Evolutionary conservation across 2,113 vertebrate species (phyloP).

Genomic region (Aythya baeri): DNA sequence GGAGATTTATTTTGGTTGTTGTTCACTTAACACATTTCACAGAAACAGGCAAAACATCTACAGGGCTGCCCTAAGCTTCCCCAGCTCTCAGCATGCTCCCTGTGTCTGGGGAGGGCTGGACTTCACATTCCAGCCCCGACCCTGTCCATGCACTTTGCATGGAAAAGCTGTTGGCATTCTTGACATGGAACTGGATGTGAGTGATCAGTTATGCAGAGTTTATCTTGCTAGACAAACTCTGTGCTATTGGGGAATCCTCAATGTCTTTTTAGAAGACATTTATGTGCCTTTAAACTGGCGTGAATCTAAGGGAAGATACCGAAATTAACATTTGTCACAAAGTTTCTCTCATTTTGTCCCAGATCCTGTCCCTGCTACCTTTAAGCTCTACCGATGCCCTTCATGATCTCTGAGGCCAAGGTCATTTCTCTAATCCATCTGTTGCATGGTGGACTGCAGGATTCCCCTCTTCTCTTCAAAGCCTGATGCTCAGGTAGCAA

Average conservation of each 20-base stretch:
- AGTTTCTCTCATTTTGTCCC: not conserved
- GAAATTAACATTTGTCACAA: not conserved
- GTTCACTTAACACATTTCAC: not conserved
- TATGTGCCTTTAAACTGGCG: not conserved
- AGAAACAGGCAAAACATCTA: not conserved
- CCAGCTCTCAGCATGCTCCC: not conserved
- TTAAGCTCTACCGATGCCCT: not conserved
- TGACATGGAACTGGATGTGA: not conserved
- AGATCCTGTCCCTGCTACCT: not conserved
- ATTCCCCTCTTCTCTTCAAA: not conserved
- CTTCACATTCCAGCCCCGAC: slow-evolving; percentile 30
- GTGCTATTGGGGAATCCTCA: not conserved
- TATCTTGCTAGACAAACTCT: not conserved
- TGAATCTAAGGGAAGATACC: not conserved
- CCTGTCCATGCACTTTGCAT: not conserved
- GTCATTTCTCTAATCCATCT: not conserved
- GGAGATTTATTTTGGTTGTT: not conserved
- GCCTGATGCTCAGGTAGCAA: not conserved
- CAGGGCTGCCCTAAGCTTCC: not conserved
- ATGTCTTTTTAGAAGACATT: not conserved
- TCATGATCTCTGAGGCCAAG: not conserved
- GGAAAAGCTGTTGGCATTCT: not conserved
- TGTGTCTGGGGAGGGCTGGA: not conserved
- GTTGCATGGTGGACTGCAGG: not conserved
- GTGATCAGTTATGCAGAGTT: not conserved